Base-by-base conservation (phyloP, 2,113 vertebrate species). In the Camelus bactrianus region DNA sequence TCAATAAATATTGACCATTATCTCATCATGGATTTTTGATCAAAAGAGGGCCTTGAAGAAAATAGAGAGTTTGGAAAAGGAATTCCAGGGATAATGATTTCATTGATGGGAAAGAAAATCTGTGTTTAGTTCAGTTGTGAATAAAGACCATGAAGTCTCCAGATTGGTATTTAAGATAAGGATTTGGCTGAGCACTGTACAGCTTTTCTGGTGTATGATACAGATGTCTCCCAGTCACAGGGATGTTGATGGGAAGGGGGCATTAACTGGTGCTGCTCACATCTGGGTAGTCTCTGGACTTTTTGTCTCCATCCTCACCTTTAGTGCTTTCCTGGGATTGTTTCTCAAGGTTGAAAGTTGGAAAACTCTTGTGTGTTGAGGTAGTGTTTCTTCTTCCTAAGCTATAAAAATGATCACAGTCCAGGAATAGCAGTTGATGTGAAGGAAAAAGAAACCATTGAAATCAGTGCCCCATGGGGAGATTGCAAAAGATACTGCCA, bases 361-460 rank as follows among this genome's bases (percentile, higher is more conserved):
- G 46, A 83, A 90, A 76, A 3, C 2, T 52, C 38, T 35, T 77
- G 1, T 6, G 1, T 81, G 20, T 77, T 77, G 30, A 83, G 3
- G 13, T 7, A 82, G 11, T 72, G 4, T 83, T 92, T 92, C 30
- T 87, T 90, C 7, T 84, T 84, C 10, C 50, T 10, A 94, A 89
- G 32, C 4, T 26, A 16, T 64, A 84, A 5, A 56, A 17, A 35
- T 75, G 28, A 54, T 54, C 24, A 32, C 26, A 32, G 35, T 17
- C 56, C 73, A 77, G n/a, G 24, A 73, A 28, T 62, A n/a, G 9
- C n/a, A 54, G 42, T 30, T 67, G 26, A 22, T 24, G 8, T 69
- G n/a, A 60, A 20, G 24, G 80, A 94, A 81, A 70, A 7, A 77
- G 15, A 50, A 73, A 58, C 13, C 52, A 11, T 0, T n/a, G 42